Conservation (phyloP, 2,888 invertebrate genomes). For the Limnephilus lunatus region DNA sequence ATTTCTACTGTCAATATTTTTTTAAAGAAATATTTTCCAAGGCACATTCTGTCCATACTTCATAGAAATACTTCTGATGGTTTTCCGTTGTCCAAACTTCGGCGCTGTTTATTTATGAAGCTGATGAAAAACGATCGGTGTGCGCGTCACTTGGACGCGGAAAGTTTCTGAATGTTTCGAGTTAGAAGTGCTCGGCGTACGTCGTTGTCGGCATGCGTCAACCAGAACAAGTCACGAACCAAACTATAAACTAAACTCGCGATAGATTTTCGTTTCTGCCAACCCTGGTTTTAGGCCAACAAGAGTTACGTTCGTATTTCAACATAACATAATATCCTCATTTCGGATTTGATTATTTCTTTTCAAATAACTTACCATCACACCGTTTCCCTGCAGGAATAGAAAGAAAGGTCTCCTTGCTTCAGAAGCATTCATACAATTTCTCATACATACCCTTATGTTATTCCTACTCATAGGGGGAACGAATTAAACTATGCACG, state of each 20-base stretch:
- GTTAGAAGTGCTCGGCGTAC: not conserved
- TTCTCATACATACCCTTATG: too few relatives aligned
- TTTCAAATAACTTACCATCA: too few relatives aligned
- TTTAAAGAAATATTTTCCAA: not conserved
- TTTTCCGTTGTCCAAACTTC: not conserved
- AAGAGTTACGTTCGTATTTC: too few relatives aligned
- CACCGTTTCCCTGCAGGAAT: too few relatives aligned
- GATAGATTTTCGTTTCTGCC: too few relatives aligned
- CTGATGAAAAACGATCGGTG: not conserved
- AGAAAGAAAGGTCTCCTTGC: too few relatives aligned
- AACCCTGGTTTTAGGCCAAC: too few relatives aligned
- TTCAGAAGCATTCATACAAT: too few relatives aligned
- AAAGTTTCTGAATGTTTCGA: not conserved
- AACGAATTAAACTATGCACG: too few relatives aligned
- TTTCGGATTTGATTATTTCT: too few relatives aligned
- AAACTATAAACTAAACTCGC: not conserved
- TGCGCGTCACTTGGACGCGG: conserved; percentile 10
- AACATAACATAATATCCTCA: too few relatives aligned
- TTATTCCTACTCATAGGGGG: too few relatives aligned
- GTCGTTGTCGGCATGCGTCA: not conserved
- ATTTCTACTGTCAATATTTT: not conserved
- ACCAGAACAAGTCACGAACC: not conserved
- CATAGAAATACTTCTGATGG: not conserved
- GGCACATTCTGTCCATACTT: not conserved
- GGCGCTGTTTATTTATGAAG: conserved; percentile 1